Percentiles rank a stretch among this genome's conserved stretches.
Evolutionary conservation across 92 coral and sea anemone genomes (phyloP).

Genomic region (Epizoanthus rinbou): DNA sequence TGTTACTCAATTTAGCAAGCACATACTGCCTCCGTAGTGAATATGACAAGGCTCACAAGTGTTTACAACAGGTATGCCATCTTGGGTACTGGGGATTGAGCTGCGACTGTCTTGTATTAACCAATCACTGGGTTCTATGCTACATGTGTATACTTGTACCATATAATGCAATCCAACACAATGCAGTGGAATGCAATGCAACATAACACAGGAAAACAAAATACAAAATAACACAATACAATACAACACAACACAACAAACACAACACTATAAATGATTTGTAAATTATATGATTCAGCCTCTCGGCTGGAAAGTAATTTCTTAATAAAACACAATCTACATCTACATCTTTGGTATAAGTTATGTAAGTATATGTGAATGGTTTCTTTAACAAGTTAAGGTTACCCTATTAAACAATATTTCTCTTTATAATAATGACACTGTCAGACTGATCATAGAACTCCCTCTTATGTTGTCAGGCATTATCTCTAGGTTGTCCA

Average conservation of each 20-base stretch:
- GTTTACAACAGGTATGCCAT: constrained; percentile 80
- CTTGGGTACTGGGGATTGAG: neutral
- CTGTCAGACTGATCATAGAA: no score
- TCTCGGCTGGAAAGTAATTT: no score
- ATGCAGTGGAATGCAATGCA: no score
- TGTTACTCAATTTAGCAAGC: constrained; percentile 87
- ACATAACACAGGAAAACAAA: no score
- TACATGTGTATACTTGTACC: neutral
- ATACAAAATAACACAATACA: no score
- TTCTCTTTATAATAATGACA: no score
- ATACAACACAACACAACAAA: neutral
- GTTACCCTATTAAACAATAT: neutral
- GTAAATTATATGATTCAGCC: no score
- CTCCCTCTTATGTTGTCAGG: neutral
- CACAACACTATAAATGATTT: no score
- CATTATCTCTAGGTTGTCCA: constrained; percentile 55
- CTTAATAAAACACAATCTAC: neutral
- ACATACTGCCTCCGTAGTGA: constrained; percentile 88
- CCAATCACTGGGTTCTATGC: neutral
- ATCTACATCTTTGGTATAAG: no score
- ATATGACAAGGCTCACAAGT: constrained; percentile 89
- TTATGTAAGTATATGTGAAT: no score
- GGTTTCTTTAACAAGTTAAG: neutral
- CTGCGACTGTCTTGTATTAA: neutral
- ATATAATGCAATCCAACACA: neutral